A percentile compares a stretch with the other conserved stretches of the same genome.
These are phyloP conservation scores for Eumeta japonica DNA, from an alignment of 1,140 invertebrate genomes.

Conservation along the genomic window DNA sequence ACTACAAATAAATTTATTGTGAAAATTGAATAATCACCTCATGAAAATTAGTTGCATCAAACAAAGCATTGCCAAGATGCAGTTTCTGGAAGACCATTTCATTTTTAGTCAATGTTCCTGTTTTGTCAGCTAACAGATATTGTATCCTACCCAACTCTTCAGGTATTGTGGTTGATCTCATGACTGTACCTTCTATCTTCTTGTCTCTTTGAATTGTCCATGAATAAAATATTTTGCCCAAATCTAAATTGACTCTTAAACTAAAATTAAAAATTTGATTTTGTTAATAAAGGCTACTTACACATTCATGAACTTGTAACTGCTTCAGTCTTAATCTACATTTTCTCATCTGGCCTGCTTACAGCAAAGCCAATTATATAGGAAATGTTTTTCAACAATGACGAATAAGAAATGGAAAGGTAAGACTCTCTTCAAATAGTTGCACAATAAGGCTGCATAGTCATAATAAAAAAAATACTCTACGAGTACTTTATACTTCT, in stretches of 20 bases:
- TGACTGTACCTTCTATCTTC: slow-evolving; percentile 91
- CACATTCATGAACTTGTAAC: not conserved
- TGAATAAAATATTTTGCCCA: slow-evolving; percentile 97
- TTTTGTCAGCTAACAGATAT: slow-evolving; percentile 96
- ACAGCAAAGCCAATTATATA: no score
- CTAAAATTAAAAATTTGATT: slow-evolving; percentile 56
- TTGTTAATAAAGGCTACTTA: not conserved
- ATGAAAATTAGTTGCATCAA: slow-evolving; percentile 84
- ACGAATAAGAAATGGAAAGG: no score
- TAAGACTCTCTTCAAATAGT: no score
- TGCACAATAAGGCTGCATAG: no score
- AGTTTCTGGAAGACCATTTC: slow-evolving; percentile 98
- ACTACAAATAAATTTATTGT: not conserved
- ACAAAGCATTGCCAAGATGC: slow-evolving; percentile 87
- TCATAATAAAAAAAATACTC: no score
- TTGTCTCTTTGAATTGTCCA: slow-evolving; percentile 95
- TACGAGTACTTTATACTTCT: no score
- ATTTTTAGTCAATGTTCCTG: slow-evolving; percentile 97
- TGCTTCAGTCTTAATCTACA: no score
- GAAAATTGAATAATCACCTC: slow-evolving; percentile 59
- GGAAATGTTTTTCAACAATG: no score
- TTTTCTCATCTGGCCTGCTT: no score
- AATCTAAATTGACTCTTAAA: slow-evolving; percentile 96
- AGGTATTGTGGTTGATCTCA: slow-evolving; percentile 96
- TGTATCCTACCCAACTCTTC: slow-evolving; percentile 97